These are phyloP conservation scores for Sesamia nonagrioides DNA, from an alignment of 1,140 invertebrate genomes.

Conservation along the genomic window DNA sequence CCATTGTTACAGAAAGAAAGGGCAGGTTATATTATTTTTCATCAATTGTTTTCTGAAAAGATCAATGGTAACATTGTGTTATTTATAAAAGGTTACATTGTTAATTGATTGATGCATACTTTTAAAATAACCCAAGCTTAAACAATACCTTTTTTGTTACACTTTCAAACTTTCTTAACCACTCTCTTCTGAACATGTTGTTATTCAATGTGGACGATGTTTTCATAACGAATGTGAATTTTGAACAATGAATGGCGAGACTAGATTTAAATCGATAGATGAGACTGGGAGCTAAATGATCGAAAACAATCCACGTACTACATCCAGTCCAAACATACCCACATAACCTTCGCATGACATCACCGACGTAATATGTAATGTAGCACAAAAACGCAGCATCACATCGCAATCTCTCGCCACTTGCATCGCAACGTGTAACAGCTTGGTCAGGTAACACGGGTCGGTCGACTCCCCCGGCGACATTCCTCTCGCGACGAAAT, in stretches of 20 bases:
- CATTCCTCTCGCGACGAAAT: constrained; percentile 52
- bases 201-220: neutral
- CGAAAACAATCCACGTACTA: neutral
- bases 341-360: neutral
- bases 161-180: neutral
- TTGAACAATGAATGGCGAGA: too few species aligned
- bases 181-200: neutral
- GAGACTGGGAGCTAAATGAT: neutral
- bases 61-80: constrained; percentile 22
- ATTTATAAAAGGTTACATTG: constrained; percentile 3
- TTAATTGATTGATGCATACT: constrained; percentile 24
- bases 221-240: too few species aligned
- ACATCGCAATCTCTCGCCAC: constrained; percentile 38
- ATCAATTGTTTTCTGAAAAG: constrained; percentile 13
- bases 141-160: constrained; percentile 29
- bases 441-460: constrained; percentile 46
- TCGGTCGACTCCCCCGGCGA: constrained; percentile 42
- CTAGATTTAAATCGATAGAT: neutral
- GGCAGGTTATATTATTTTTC: neutral
- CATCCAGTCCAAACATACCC: too few species aligned
- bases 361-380: constrained; percentile 22
- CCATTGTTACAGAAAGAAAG: neutral
- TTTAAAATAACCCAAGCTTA: constrained; percentile 19
- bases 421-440: constrained; percentile 35
- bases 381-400: constrained; percentile 33